Evolutionary conservation across 2,113 vertebrate species (phyloP), one percentile per base, ranked within the genome.

Genomic region (Poeciliopsis prolifica): DNA sequence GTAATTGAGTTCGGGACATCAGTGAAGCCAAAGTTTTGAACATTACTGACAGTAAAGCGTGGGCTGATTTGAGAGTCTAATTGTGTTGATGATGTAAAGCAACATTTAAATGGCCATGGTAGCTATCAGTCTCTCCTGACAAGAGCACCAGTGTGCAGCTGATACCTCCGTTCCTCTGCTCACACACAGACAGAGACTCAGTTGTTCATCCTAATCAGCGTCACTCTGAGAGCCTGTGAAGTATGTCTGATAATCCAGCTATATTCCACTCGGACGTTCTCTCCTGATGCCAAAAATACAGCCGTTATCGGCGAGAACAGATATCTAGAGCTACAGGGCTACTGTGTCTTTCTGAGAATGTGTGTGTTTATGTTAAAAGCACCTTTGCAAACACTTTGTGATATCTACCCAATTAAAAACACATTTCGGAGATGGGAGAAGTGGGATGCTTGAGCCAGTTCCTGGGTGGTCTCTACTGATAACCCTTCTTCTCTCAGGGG

Each of bases 211-310:
- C 65, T 90, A 88, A 89, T 89, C 79, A 88, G 78, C 33, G 68
- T 71, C 73, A 58, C 51, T 22, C 51, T n/a, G 24, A 58, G 22
- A 58, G 51, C 51, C 22, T n/a, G 51, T 24, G 51, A 58, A 58
- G 8, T 24, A n/a, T 79, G 70, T 63, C 69, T 78, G 88, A 91
- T 92, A 89, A 90, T 91, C 85, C 76, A 3, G 19, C 63, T 84
- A 80, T 75, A 88, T 91, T 92, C 90, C 86, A 81, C 65, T 60
- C 77, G 68, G 24, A n/a, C 73, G 13, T 77, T 80, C 83, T 87
- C 65, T 79, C 33, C 84, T 79, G n/a, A 31, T 66, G 78, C 84
- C 90, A 90, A 83, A 91, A 92, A 91, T 92, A 90, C 78, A 80
- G 71, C 51, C 30, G 54, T 83, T 87, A 83, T 91, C 89, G 80